Base-by-base conservation (phyloP, 2,797 vertebrate species). In the Mareca strepera region DNA sequence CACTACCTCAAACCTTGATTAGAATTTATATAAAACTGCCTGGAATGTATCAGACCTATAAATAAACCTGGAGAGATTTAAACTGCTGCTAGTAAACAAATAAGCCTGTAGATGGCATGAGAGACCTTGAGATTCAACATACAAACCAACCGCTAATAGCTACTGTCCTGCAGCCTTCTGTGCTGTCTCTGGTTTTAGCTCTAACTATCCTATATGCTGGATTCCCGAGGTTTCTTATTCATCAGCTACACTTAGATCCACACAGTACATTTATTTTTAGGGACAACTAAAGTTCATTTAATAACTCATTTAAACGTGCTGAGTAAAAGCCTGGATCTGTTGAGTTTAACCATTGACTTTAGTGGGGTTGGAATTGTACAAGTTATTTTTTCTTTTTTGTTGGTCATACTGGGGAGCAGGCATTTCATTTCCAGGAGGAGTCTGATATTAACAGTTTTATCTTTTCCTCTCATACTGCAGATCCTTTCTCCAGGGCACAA, bases 31-130 rank as follows among this genome's bases (percentile, higher is more conserved):
- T 82, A 87, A 92, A 92, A 68, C 33, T 82, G 41, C 62, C 33
- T 95, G 46, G 76, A 90, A 93, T 80, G 12, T n/a, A 58, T 63
- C 69, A 81, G 89, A 68, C 29, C 67, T 87, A 39, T 56, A 58
- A 74, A 88, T 85, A 85, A 92, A 92, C 17, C 18, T 33, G 29
- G 50, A 86, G 44, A 52, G 80, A 50, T 81, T 82, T n/a, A 73
- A 90, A 21, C 35, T 43, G 21, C 28, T 77, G 82, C 56, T 59
- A 75, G 52, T 82, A 94, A 96, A 77, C 10, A 66, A 85, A 94
- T 87, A 26, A 43, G 64, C 97, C 98, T 97, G 98, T 96, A 98
- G 98, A 96, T 98, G 98, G 98, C 97, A 96, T 41, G 41, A 96
- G 94, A 97, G 95, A 93, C 64, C 95, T 96, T 60, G 76, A 91